phyloP scores from a whole-genome alignment of 2,113 vertebrate species.

The Eurystomus gularis region DNA sequence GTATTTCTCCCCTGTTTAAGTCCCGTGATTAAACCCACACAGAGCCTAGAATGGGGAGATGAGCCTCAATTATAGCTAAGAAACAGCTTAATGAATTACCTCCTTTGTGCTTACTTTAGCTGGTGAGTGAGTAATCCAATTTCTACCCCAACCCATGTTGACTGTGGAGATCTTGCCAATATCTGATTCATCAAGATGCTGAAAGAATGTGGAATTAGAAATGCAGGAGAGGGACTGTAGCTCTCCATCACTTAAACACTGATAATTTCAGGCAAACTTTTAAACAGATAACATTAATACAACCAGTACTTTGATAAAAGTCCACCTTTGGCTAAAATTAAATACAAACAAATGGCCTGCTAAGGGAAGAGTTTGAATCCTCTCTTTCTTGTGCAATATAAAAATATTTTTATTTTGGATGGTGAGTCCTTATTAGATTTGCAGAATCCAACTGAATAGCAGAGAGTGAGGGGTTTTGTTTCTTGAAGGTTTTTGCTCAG shows the following conservation, averaged over 20 bases:
- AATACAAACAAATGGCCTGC: not conserved
- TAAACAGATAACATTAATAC: not conserved
- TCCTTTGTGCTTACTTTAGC: not conserved
- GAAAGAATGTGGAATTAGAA: not conserved
- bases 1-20: not conserved
- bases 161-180: not conserved
- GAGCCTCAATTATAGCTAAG: conserved; percentile 26
- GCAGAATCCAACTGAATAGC: not conserved
- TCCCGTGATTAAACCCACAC: conserved; percentile 46
- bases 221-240: not conserved
- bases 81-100: conserved; percentile 20
- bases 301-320: not conserved
- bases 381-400: not conserved
- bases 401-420: not conserved
- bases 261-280: not conserved
- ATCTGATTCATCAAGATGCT: conserved; percentile 9
- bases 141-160: not conserved
- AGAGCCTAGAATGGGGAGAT: not conserved
- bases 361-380: not conserved
- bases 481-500: not conserved
- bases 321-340: not conserved
- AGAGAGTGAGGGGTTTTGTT: not conserved
- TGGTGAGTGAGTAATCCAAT: conserved; percentile 50
- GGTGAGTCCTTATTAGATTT: not conserved
- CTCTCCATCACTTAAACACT: not conserved